Percentiles rank a stretch among this genome's conserved stretches.
Evolutionary conservation across 2,113 vertebrate genomes (phyloP).

Genomic region (Chlamydotis undulata): DNA sequence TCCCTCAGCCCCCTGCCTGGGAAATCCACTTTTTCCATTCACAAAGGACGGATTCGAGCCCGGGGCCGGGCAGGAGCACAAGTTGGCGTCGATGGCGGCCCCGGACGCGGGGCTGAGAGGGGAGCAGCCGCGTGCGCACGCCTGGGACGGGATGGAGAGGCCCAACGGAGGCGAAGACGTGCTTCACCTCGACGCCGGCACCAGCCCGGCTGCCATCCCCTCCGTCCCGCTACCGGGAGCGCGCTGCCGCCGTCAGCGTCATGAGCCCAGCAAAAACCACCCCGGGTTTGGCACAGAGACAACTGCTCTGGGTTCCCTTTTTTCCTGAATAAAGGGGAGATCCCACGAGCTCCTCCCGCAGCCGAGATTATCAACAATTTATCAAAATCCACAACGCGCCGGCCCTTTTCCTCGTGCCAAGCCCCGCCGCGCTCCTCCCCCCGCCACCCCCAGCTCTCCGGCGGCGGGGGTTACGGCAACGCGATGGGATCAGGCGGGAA

Average conservation of each 20-base stretch:
- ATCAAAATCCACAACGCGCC: not conserved
- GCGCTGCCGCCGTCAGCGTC: rapidly evolving
- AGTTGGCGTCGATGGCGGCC: rapidly evolving
- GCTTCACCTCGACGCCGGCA: rapidly evolving
- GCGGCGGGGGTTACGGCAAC: not conserved
- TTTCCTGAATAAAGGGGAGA: not conserved
- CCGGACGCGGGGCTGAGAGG: rapidly evolving
- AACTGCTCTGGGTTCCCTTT: not conserved
- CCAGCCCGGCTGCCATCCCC: not conserved
- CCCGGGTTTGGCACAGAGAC: not conserved
- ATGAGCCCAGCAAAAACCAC: not conserved
- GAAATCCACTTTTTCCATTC: not conserved
- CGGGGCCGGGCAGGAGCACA: rapidly evolving
- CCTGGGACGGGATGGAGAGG: not conserved
- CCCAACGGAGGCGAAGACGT: not conserved
- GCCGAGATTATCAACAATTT: not conserved
- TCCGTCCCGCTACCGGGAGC: not conserved
- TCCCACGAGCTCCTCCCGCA: not conserved
- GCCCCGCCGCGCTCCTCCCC: not conserved
- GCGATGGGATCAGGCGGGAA: not conserved
- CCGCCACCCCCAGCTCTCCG: not conserved
- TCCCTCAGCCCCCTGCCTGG: not conserved
- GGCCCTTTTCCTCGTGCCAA: not conserved
- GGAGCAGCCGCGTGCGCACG: rapidly evolving
- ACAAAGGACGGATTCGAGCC: not conserved